A percentile compares a stretch with the other conserved stretches of the same genome.
Evolutionary conservation across 2,888 invertebrate species (phyloP).

Genomic region (Chirona hameri): DNA sequence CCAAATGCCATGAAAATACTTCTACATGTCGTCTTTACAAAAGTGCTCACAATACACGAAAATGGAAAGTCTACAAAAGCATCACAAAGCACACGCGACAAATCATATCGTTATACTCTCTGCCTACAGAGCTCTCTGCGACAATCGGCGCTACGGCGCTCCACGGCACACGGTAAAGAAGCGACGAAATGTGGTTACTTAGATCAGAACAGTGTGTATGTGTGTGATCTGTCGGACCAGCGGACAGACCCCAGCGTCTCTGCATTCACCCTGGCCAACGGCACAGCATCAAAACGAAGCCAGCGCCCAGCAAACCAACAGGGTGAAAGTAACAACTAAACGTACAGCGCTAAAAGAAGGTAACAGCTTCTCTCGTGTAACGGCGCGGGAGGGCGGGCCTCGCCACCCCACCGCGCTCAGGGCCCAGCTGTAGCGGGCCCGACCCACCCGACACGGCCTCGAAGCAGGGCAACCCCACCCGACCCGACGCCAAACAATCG

Average conservation of each 20-base stretch:
- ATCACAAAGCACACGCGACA: neutral
- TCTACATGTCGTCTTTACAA: constrained; percentile 8
- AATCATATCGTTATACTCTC: constrained; percentile 7
- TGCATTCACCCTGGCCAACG: neutral
- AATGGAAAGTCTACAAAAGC: neutral
- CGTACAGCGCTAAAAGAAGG: neutral
- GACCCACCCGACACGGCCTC: neutral
- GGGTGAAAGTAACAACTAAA: neutral
- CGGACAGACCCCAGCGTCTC: no score
- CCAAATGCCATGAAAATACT: constrained; percentile 26
- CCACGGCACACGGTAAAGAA: neutral
- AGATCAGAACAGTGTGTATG: neutral
- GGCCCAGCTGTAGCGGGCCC: neutral
- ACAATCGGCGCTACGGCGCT: no score
- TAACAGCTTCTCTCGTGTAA: neutral
- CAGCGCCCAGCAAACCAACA: neutral
- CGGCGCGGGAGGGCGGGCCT: neutral
- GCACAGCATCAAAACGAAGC: neutral
- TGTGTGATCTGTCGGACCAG: no score
- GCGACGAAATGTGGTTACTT: neutral
- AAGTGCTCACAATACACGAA: neutral
- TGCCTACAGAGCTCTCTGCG: neutral
- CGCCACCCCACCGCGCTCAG: neutral
- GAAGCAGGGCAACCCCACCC: no score
- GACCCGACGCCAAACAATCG: neutral